Conservation (phyloP, 2,888 invertebrate species). For the Cosmia trapezina region DNA sequence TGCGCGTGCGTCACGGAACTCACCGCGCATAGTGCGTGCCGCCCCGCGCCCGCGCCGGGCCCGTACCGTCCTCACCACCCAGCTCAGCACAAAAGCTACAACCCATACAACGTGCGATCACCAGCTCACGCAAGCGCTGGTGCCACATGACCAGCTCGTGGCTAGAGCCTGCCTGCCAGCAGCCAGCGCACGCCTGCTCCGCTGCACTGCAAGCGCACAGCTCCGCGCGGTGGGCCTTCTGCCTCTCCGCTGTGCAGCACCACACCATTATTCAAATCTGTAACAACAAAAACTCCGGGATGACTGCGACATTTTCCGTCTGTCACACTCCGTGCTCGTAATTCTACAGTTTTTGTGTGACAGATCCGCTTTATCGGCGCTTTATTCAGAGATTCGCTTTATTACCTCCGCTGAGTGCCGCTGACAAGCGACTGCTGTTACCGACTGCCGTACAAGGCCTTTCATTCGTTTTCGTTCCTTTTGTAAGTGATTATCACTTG, state of each 20-base stretch:
- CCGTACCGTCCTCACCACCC: constrained; percentile 17
- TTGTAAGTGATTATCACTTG: constrained; percentile 21
- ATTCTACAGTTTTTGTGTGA: constrained; percentile 64
- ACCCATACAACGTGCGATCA: background rate
- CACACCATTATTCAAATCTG: constrained; percentile 75
- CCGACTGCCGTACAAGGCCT: constrained; percentile 27
- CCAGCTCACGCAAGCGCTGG: background rate
- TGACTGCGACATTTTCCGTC: constrained; percentile 69
- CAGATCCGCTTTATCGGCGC: constrained; percentile 52
- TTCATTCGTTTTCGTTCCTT: constrained; percentile 30
- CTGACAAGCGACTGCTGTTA: constrained; percentile 24
- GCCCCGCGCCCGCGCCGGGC: constrained; percentile 15
- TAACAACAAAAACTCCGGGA: constrained; percentile 63
- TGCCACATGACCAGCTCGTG: background rate
- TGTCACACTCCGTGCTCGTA: constrained; percentile 70
- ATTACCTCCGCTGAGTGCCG: constrained; percentile 36
- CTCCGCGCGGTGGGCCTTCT: constrained; percentile 31
- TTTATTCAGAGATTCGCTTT: constrained; percentile 59
- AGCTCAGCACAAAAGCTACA: constrained; percentile 40
- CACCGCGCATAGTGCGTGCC: constrained; percentile 50
- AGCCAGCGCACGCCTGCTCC: background rate
- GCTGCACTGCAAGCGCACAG: background rate
- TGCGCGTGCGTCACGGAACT: constrained; percentile 83
- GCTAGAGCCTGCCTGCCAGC: background rate
- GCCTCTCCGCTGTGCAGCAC: background rate